Evolutionary conservation across 2,888 invertebrate species (phyloP).

Genomic region (Xanthorhoe designata): DNA sequence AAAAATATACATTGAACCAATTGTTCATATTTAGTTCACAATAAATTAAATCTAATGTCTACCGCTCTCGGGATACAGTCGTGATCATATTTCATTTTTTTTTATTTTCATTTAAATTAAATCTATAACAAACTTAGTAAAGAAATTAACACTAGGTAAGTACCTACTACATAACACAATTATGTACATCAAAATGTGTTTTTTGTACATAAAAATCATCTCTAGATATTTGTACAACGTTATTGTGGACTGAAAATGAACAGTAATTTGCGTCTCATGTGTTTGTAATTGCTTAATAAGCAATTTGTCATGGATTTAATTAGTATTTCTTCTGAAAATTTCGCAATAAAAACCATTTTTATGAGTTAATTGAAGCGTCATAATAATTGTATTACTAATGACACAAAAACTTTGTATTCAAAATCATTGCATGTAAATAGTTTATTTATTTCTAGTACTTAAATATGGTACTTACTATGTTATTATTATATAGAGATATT

Average conservation of each 20-base stretch:
- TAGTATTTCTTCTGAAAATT: constrained; percentile 15
- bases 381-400: not conserved
- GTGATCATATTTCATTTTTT: too few species aligned
- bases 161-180: too few species aligned
- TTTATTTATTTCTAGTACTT: constrained; percentile 69
- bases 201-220: not conserved
- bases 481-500: constrained; percentile 49
- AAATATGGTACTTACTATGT: constrained; percentile 48
- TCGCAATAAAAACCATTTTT: constrained; percentile 6
- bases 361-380: constrained; percentile 2
- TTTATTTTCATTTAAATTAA: too few species aligned
- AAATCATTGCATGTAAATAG: constrained; percentile 43
- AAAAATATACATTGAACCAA: not conserved
- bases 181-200: too few species aligned
- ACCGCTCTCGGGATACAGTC: too few species aligned
- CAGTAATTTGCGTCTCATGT: constrained; percentile 15
- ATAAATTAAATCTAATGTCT: not conserved
- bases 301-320: constrained; percentile 16
- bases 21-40: not conserved
- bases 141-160: too few species aligned
- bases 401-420: not conserved
- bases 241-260: constrained; percentile 12
- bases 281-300: constrained; percentile 28
- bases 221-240: not conserved
- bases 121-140: not conserved